Evolutionary conservation across 2,888 invertebrate species (phyloP).

Genomic region (Taenaris catops): DNA sequence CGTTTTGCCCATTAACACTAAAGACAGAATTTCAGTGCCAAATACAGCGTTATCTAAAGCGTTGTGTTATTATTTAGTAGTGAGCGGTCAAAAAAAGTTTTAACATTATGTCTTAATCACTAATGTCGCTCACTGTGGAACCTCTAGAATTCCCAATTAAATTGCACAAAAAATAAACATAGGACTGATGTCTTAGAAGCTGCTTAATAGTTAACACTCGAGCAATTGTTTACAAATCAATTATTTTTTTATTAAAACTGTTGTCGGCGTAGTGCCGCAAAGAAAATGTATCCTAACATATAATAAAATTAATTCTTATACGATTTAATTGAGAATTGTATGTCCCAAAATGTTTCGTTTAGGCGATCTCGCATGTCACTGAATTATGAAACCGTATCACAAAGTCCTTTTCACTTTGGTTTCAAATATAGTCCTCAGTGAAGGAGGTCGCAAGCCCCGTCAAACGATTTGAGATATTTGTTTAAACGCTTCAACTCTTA

Average conservation of each 20-base stretch:
- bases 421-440: slow-evolving; percentile 16
- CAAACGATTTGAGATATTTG: slow-evolving; percentile 14
- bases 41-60: slow-evolving; percentile 39
- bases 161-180: neutral
- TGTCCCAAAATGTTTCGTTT: no score
- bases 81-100: slow-evolving; percentile 39
- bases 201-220: no score
- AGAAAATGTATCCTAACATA: no score
- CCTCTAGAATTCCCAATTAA: slow-evolving; percentile 8
- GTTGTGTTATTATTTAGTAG: slow-evolving; percentile 38
- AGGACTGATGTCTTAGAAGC: no score
- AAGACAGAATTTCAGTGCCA: slow-evolving; percentile 24
- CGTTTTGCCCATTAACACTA: slow-evolving; percentile 5
- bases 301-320: no score
- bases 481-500: slow-evolving; percentile 9
- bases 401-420: slow-evolving; percentile 15
- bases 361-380: slow-evolving; percentile 10
- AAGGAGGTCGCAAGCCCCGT: slow-evolving; percentile 13
- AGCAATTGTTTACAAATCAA: no score
- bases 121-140: slow-evolving; percentile 28
- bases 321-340: no score
- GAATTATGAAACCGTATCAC: slow-evolving; percentile 11
- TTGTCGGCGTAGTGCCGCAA: no score
- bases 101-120: slow-evolving; percentile 47
- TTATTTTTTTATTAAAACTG: no score